Evolutionary conservation across 2,113 vertebrate genomes (phyloP).

Genomic region (Butorides virescens): DNA sequence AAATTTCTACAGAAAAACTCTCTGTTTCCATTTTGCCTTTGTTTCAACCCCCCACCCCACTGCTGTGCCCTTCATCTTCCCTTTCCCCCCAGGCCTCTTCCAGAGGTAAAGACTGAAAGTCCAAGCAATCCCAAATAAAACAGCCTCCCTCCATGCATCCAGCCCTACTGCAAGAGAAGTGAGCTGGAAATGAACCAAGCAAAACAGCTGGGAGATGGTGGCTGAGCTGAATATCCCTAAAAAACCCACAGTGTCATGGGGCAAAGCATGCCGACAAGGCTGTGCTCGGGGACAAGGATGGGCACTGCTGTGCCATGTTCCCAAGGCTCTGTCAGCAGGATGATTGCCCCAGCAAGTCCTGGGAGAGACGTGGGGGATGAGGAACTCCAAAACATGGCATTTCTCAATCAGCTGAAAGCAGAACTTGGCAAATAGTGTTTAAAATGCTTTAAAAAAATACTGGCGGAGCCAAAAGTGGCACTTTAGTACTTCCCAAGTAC

Average conservation of each 20-base stretch:
- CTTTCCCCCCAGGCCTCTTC: neutral
- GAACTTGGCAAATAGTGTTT: neutral
- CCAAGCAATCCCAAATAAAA: neutral
- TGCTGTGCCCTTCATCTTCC: neutral
- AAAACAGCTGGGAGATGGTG: neutral
- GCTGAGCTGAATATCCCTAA: neutral
- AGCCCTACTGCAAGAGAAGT: rapidly evolving
- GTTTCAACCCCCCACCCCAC: rapidly evolving
- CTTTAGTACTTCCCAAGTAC: neutral
- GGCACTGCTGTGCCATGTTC: neutral
- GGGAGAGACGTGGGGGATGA: neutral
- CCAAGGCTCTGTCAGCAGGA: rapidly evolving
- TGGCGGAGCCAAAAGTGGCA: neutral
- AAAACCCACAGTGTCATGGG: rapidly evolving
- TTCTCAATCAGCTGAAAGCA: neutral
- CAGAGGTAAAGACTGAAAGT: neutral
- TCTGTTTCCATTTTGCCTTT: neutral
- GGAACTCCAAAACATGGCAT: neutral
- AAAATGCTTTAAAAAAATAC: neutral
- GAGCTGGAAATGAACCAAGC: neutral
- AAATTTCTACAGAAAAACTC: neutral
- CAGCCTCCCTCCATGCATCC: neutral
- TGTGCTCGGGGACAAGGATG: rapidly evolving
- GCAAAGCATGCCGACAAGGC: rapidly evolving
- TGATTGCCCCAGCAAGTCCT: neutral